A percentile compares a stretch with the other conserved stretches of the same genome.
Evolutionary conservation across 2,888 invertebrate species (phyloP).

Genomic region (Ormyrus labotus): DNA sequence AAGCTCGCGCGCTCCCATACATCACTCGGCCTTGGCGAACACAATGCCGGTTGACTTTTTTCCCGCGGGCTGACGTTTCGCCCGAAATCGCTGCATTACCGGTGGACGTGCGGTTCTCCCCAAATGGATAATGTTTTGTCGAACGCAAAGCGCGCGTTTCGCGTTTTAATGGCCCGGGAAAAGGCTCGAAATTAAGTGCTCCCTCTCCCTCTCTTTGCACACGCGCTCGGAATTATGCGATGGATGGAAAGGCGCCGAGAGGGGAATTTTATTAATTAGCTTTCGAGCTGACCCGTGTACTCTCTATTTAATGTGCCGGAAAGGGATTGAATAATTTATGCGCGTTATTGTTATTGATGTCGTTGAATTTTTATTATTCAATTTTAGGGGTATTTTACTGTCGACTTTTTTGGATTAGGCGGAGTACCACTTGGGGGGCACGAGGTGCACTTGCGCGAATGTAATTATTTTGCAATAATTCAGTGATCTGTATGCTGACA

Average conservation of each 20-base stretch:
- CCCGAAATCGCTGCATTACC: slow-evolving; percentile 45
- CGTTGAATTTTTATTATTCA: background rate
- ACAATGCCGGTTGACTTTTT: too few species aligned
- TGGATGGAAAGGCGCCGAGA: slow-evolving; percentile 1
- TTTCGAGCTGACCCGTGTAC: background rate
- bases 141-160: slow-evolving; percentile 44
- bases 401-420: background rate
- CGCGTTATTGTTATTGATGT: background rate
- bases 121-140: slow-evolving; percentile 57
- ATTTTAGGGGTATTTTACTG: background rate
- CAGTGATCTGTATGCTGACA: too few species aligned
- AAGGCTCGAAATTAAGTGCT: slow-evolving; percentile 55
- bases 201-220: background rate
- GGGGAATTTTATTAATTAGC: slow-evolving; percentile 41
- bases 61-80: background rate
- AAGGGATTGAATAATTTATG: slow-evolving; percentile 29
- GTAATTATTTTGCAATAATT: too few species aligned
- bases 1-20: too few species aligned
- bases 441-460: too few species aligned
- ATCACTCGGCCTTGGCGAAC: too few species aligned
- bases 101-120: slow-evolving; percentile 17
- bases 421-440: too few species aligned
- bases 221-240: slow-evolving; percentile 34
- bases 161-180: slow-evolving; percentile 53
- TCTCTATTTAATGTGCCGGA: slow-evolving; percentile 23